Evolutionary conservation across 2,888 invertebrate species (phyloP), one percentile per base, ranked within the genome.

Genomic region (Nemurella pictetii): DNA sequence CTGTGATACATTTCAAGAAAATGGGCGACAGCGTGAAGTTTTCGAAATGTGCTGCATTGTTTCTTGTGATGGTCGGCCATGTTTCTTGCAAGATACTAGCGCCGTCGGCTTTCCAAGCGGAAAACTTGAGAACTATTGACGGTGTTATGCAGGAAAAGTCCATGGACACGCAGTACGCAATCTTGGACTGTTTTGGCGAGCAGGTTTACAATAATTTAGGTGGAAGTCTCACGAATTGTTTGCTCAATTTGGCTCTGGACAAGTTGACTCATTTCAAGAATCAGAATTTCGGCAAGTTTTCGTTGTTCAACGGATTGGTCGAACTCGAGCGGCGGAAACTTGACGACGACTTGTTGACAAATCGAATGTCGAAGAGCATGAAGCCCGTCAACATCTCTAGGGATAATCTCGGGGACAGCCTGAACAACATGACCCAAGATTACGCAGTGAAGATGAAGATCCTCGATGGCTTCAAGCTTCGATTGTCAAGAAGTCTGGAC

Each of bases 391-490:
- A 36, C 25, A 25, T 81, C 20, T 35, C 29, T 1, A 29, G 28
- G 20, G 27, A 72, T 7, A 72, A 28, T 27, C 4, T 80, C 5
- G 26, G 73, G 0, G 78, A 26, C 12, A 83, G 74, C 7, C 12
- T 83, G 0, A 74, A 83, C 25, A 80, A 74, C 1, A 20, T 83
- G 15, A 72, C 74, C 12, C 27, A 27, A 1, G 73, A 7, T n/a
- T 73, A 80, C 7, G 27, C 72, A 2, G 12, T 85, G 0, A 29
- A 83, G 28, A 27, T 85, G 15, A 77, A 74, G 12, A 4, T 85
- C 0, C 15, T 85, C 20, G 80, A 83, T 15, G 85, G 85, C 0
- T 0, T 85, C 27, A 78, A 77, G 9, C n/a, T 85, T 27, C 20
- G 74, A 26, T 20, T 83, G 35, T 77, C 72, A 3, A 83, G 83